Conservation (phyloP, 2,113 vertebrate genomes). For the Istiophorus platypterus region DNA sequence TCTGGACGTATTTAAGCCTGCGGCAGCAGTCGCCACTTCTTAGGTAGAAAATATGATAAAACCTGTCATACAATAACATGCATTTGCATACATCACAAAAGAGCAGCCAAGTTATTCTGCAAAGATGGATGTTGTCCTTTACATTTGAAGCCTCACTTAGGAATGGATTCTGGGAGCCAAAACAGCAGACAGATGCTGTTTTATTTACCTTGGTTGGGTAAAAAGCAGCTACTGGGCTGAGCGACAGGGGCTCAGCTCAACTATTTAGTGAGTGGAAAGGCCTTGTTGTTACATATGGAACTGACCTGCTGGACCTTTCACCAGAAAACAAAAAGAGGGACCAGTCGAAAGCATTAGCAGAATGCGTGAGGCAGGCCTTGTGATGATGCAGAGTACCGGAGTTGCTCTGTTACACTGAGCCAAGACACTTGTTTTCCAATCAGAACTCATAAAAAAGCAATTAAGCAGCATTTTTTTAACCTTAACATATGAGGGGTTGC, state of each 20-base stretch:
- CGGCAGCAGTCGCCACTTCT: constrained; percentile 67
- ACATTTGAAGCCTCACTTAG: constrained; percentile 31
- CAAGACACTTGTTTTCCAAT: neutral
- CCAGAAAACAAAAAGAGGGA: constrained; percentile 2
- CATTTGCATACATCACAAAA: constrained; percentile 77
- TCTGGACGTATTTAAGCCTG: constrained; percentile 63
- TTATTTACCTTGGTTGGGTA: constrained; percentile 41
- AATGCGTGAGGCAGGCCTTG: neutral
- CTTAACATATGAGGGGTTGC: neutral
- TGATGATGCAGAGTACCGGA: constrained; percentile 16
- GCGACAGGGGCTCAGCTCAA: constrained; percentile 55
- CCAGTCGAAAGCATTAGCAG: constrained; percentile 4
- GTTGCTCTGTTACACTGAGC: neutral
- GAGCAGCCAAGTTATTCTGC: constrained; percentile 45
- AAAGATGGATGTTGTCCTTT: constrained; percentile 41
- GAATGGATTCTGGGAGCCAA: constrained; percentile 12
- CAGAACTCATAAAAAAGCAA: neutral
- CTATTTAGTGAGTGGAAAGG: constrained; percentile 36
- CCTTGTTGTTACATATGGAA: constrained; percentile 2
- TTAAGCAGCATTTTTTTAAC: neutral
- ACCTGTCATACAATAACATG: constrained; percentile 73
- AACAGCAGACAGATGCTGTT: constrained; percentile 24
- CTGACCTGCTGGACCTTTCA: constrained; percentile 26
- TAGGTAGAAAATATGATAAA: constrained; percentile 67
- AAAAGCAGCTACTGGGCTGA: constrained; percentile 47